Base-by-base conservation (phyloP, 2,797 vertebrate species). In the Pangasius krempfi region DNA sequence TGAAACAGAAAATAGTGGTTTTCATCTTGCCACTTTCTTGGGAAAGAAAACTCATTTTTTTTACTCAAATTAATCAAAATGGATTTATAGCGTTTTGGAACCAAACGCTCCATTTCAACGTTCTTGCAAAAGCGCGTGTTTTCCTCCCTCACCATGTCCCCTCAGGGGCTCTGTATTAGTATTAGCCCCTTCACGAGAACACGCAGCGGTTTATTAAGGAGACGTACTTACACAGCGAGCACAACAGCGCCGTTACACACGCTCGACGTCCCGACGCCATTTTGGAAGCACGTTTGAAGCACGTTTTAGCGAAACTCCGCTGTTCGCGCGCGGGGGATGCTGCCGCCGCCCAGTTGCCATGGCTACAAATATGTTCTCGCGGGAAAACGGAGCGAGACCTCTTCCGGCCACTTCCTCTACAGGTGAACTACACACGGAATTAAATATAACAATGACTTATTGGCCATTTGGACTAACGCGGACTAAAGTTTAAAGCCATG, bases 301-400 rank as follows among this genome's bases (percentile, higher is more conserved):
- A 91, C 86, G 88, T 91, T 91, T 40, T 89, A 93, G 92, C 86
- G 82, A 91, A 93, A 68, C 83, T 86, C 81, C 85, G 84, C 80
- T 75, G 83, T 78, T 47, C 73, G 44, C 70, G 87, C 86, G 25
- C 60, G 95, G 94, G 89, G 87, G 91, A 96, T 95, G 96, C 95
- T 96, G 95, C 95, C 94, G 94, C 93, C 90, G 91, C 93, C 88
- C 94, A 94, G 95, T 96, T 96, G 95, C 96, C 95, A 96, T 96
- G 95, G 94, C 93, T 94, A 96, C 94, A 93, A 94, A 88, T 9
- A 64, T 3, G 93, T 1, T 86, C 50, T 90, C 89, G 90, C 86
- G 86, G 92, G 93, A 92, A 91, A 91, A 90, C 9, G 85, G 40
- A 70, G 87, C 50, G 50, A 56, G 50, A 56, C n/a, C 76, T 56